Conservation (phyloP, 2,888 invertebrate species). For the Chrysopilus asiliformis region DNA sequence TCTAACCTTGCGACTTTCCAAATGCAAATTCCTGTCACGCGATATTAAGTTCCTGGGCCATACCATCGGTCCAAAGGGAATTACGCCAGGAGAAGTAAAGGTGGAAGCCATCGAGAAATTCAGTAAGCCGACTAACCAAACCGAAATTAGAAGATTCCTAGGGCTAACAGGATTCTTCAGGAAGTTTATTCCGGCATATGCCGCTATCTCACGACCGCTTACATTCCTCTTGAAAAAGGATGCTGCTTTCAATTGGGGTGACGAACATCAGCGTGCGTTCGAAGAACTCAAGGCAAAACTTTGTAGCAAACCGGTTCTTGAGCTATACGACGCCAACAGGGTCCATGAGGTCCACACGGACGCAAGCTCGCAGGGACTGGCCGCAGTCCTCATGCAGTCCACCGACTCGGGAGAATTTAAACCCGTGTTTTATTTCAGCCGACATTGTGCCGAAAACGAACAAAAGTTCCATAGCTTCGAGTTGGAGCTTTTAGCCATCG, state of each 20-base stretch:
- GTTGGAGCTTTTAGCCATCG: slow-evolving; percentile 28
- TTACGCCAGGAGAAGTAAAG: slow-evolving; percentile 18
- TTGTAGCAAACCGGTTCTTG: slow-evolving; percentile 19
- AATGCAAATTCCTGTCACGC: slow-evolving; percentile 16
- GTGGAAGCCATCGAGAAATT: slow-evolving; percentile 18
- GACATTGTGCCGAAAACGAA: slow-evolving; percentile 23
- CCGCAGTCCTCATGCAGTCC: slow-evolving; percentile 23
- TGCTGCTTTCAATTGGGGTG: slow-evolving; percentile 14
- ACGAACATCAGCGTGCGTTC: slow-evolving; percentile 20
- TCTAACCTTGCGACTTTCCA: slow-evolving; percentile 9
- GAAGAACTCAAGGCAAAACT: slow-evolving; percentile 18
- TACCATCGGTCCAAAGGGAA: slow-evolving; percentile 18
- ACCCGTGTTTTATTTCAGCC: slow-evolving; percentile 24
- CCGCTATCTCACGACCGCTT: slow-evolving; percentile 2
- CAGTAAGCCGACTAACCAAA: slow-evolving; percentile 15
- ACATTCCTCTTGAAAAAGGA: slow-evolving; percentile 4
- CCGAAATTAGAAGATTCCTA: slow-evolving; percentile 14
- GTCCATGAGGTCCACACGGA: too few relatives aligned
- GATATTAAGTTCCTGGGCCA: slow-evolving; percentile 16
- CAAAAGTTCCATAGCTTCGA: slow-evolving; percentile 27
- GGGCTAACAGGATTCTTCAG: slow-evolving; percentile 16
- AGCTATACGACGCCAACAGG: slow-evolving; percentile 16
- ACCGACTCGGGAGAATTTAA: slow-evolving; percentile 9
- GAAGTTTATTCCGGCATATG: slow-evolving; percentile 7
- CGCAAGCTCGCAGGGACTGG: slow-evolving; percentile 23